Conservation (phyloP, 1,140 invertebrate genomes). For the Proales similis region DNA sequence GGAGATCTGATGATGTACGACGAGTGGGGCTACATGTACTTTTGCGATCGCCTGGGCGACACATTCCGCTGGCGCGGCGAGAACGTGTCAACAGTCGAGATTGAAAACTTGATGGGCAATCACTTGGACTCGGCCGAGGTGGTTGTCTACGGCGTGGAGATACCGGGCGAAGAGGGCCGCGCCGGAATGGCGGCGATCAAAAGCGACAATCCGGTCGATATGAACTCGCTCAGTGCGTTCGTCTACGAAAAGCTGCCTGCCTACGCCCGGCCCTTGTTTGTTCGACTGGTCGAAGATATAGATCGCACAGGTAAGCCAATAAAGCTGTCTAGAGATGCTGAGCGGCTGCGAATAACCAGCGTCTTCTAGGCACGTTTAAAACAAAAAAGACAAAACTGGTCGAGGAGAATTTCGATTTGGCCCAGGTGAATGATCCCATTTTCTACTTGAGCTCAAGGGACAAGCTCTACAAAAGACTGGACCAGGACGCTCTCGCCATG, state of each 20-base stretch:
- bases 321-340: not conserved
- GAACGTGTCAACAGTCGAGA: constrained; percentile 95
- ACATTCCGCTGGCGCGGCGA: constrained; percentile 92
- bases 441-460: not conserved
- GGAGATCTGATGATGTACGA: constrained; percentile 86
- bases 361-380: constrained; percentile 18
- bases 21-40: constrained; percentile 87
- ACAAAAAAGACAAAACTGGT: constrained; percentile 33
- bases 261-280: constrained; percentile 21
- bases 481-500: not conserved
- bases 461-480: constrained; percentile 18
- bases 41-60: constrained; percentile 90
- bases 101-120: constrained; percentile 78
- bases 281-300: constrained; percentile 14
- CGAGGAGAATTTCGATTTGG: constrained; percentile 1
- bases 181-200: constrained; percentile 21
- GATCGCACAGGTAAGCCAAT: constrained; percentile 8
- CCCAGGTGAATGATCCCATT: constrained; percentile 5
- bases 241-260: not conserved
- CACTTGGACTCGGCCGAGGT: constrained; percentile 76
- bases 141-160: constrained; percentile 84
- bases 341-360: too few species aligned
- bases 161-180: constrained; percentile 54
- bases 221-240: not conserved
- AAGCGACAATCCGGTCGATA: not conserved